A percentile compares a stretch with the other conserved stretches of the same genome.
These are phyloP conservation scores for Megamerina dolium DNA, from an alignment of 2,888 invertebrate genomes.

Conservation along the genomic window DNA sequence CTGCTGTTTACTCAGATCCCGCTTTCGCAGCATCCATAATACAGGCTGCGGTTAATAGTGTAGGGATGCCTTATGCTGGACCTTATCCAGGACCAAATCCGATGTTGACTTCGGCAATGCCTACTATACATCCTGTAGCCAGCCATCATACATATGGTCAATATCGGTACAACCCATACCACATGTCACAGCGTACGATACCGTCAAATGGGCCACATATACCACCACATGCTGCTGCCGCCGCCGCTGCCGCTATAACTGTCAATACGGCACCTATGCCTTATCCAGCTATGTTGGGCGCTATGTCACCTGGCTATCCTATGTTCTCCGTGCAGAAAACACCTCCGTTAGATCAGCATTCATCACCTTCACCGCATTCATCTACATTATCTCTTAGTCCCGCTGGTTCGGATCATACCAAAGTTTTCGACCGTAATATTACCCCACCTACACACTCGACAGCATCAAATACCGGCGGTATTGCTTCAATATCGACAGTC, in stretches of 20 bases:
- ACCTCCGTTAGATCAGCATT: constrained; percentile 47
- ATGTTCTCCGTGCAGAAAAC: constrained; percentile 43
- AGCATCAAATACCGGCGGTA: constrained; percentile 14
- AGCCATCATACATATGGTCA: constrained; percentile 40
- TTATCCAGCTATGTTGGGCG: constrained; percentile 33
- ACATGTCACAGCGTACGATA: constrained; percentile 51
- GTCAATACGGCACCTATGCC: constrained; percentile 30
- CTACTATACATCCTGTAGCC: constrained; percentile 53
- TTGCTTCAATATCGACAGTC: too few relatives aligned
- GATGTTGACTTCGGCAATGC: constrained; percentile 51
- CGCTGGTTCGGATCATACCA: constrained; percentile 47
- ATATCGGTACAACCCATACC: constrained; percentile 52
- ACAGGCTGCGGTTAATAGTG: constrained; percentile 78
- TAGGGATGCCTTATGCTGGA: constrained; percentile 57
- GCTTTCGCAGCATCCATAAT: constrained; percentile 87
- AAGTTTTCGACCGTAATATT: constrained; percentile 44
- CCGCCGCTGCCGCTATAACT: constrained; percentile 45
- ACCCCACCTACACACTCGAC: constrained; percentile 31
- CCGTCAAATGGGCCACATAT: constrained; percentile 45
- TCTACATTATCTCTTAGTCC: constrained; percentile 48
- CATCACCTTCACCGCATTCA: constrained; percentile 46
- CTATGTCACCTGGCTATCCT: constrained; percentile 30
- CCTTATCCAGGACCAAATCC: constrained; percentile 54
- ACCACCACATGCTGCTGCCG: constrained; percentile 27
- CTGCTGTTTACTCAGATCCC: constrained; percentile 89